Conservation (phyloP, 1,140 invertebrate species). For the Globodera ellingtonae region DNA sequence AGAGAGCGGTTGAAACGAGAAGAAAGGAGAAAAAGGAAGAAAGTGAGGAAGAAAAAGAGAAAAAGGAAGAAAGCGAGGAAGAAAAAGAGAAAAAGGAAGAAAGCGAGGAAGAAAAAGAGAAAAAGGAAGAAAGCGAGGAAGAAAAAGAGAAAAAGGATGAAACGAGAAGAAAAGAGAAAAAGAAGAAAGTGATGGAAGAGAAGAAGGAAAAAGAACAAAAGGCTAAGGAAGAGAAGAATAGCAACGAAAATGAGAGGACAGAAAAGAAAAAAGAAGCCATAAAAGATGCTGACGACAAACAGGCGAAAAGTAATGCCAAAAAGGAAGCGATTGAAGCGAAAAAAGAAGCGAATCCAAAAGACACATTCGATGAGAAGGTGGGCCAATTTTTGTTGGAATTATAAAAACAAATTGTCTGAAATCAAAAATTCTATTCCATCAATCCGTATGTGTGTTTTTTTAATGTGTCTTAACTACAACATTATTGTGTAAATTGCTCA, state of each 20-base stretch:
- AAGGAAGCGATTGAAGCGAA: not conserved
- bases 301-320: not conserved
- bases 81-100: not conserved
- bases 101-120: not conserved
- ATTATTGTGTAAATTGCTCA: no score
- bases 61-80: not conserved
- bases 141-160: not conserved
- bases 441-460: no score
- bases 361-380: no score
- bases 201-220: conserved; percentile 11
- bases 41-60: not conserved
- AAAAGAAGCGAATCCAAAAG: no score
- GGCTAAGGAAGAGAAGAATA: conserved; percentile 1
- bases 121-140: not conserved
- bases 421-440: no score
- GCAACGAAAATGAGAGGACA: no score
- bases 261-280: not conserved
- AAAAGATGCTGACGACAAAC: not conserved
- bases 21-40: not conserved
- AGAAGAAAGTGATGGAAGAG: not conserved
- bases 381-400: no score
- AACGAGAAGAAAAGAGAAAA: not conserved
- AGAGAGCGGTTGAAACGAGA: not conserved
- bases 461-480: no score
- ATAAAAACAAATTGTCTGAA: no score